A percentile compares a stretch with the other conserved stretches of the same genome.
phyloP scores from a whole-genome alignment of 2,797 vertebrate species.

The Carduelis carduelis region DNA sequence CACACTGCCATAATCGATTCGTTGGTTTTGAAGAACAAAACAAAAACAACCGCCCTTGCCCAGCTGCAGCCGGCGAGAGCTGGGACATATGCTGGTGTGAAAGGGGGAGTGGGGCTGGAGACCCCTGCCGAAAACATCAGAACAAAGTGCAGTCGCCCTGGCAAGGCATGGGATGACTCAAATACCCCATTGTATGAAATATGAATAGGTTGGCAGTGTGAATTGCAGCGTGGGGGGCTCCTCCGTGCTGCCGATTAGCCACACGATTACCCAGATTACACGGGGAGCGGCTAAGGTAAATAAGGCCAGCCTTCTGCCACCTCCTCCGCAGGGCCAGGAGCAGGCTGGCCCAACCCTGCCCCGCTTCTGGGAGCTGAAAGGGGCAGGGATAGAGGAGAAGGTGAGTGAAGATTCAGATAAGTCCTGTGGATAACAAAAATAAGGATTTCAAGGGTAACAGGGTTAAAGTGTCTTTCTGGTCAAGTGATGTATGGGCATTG shows the following conservation, averaged over 20 bases:
- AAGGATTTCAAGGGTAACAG: constrained; percentile 40
- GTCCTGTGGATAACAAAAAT: constrained; percentile 72
- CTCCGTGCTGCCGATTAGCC: constrained; percentile 89
- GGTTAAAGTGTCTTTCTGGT: constrained; percentile 69
- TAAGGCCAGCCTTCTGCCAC: constrained; percentile 94
- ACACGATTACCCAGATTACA: constrained; percentile 99
- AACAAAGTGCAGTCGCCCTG: constrained; percentile 89
- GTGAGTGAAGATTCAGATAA: constrained; percentile 72
- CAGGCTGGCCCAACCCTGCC: constrained; percentile 67
- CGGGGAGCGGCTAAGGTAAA: constrained; percentile 90
- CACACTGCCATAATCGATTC: constrained; percentile 65
- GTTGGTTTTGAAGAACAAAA: constrained; percentile 57
- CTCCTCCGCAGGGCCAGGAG: constrained; percentile 78
- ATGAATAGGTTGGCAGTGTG: constrained; percentile 93
- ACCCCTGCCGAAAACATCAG: constrained; percentile 76
- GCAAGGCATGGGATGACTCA: constrained; percentile 91
- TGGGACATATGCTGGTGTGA: constrained; percentile 89
- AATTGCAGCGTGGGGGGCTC: constrained; percentile 79
- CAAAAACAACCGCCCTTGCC: constrained; percentile 52
- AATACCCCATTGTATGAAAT: constrained; percentile 95
- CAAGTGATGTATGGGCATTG: constrained; percentile 34
- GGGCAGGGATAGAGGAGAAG: not conserved
- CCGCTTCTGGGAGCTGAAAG: constrained; percentile 66
- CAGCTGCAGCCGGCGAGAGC: constrained; percentile 88
- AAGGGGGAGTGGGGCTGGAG: constrained; percentile 47